These are phyloP conservation scores for Campoletis sonorensis DNA, from an alignment of 1,140 invertebrate species.

Conservation along the genomic window DNA sequence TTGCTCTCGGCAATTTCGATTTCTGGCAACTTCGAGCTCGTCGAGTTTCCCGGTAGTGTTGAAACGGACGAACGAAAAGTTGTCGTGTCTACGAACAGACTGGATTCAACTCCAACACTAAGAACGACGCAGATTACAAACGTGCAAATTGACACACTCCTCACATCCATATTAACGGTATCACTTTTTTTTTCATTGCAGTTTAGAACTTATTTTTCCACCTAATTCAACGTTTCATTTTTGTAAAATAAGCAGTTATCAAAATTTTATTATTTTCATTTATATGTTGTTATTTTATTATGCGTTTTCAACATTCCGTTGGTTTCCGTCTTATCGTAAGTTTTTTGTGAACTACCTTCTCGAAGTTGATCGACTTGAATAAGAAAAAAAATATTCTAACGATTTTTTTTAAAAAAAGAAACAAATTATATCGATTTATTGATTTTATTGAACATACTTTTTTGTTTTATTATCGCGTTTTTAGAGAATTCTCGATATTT, in stretches of 20 bases:
- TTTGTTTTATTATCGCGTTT: neutral
- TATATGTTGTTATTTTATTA: slow-evolving; percentile 23
- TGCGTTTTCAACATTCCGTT: neutral
- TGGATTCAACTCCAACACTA: neutral
- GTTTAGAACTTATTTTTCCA: neutral
- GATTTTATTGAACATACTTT: neutral
- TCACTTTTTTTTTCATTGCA: slow-evolving; percentile 40
- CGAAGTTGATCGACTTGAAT: too few relatives aligned
- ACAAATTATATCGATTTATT: too few relatives aligned
- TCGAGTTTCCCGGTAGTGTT: neutral
- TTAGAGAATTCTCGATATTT: slow-evolving; percentile 45
- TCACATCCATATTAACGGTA: slow-evolving; percentile 33
- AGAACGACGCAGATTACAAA: slow-evolving; percentile 39
- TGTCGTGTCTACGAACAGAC: neutral
- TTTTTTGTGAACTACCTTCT: too few relatives aligned
- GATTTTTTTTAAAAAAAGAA: too few relatives aligned
- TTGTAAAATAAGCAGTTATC: neutral
- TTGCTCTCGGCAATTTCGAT: slow-evolving; percentile 41
- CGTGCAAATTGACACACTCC: slow-evolving; percentile 43
- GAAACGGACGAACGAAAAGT: neutral
- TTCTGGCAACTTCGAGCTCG: neutral
- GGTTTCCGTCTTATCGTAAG: too few relatives aligned
- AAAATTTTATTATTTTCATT: slow-evolving; percentile 7
- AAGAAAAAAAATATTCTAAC: too few relatives aligned
- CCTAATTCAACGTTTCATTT: neutral